These are phyloP conservation scores for Hydrophis major DNA, from an alignment of 2,797 vertebrate genomes.

Conservation along the genomic window DNA sequence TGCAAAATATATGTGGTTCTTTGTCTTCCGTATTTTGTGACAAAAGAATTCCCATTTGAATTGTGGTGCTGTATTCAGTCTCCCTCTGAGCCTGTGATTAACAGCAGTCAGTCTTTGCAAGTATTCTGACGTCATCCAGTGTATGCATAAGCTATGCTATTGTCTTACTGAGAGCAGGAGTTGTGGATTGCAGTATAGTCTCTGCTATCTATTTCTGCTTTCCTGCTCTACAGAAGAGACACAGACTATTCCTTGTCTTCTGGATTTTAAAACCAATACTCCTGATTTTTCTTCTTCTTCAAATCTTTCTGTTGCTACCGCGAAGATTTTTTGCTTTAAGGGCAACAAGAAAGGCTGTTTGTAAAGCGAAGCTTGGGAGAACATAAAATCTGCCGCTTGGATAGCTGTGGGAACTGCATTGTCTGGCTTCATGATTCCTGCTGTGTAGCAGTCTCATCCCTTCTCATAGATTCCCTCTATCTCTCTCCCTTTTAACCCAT, in stretches of 20 bases:
- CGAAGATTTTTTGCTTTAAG: conserved; percentile 56
- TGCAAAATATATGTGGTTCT: conserved; percentile 53
- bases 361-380: conserved; percentile 61
- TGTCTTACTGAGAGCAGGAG: conserved; percentile 82
- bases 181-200: conserved; percentile 75
- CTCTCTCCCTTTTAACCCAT: conserved; percentile 56
- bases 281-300: conserved; percentile 23
- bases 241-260: conserved; percentile 58
- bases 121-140: conserved; percentile 85
- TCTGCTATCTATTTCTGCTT: conserved; percentile 71
- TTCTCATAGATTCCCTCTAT: conserved; percentile 63
- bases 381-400: conserved; percentile 76
- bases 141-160: conserved; percentile 85
- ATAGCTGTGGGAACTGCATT: conserved; percentile 84
- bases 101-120: conserved; percentile 77
- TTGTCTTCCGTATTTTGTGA: conserved; percentile 68
- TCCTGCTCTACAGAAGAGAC: conserved; percentile 59
- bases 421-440: conserved; percentile 93
- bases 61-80: conserved; percentile 64
- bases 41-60: conserved; percentile 77
- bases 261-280: conserved; percentile 73
- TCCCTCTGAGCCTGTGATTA: conserved; percentile 71
- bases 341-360: conserved; percentile 59
- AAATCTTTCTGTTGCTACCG: conserved; percentile 25
- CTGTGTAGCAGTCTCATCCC: conserved; percentile 90